A percentile compares a stretch with the other conserved stretches of the same genome.
These are phyloP conservation scores for Tachycineta bicolor DNA, from an alignment of 2,113 vertebrate species.

Conservation along the genomic window DNA sequence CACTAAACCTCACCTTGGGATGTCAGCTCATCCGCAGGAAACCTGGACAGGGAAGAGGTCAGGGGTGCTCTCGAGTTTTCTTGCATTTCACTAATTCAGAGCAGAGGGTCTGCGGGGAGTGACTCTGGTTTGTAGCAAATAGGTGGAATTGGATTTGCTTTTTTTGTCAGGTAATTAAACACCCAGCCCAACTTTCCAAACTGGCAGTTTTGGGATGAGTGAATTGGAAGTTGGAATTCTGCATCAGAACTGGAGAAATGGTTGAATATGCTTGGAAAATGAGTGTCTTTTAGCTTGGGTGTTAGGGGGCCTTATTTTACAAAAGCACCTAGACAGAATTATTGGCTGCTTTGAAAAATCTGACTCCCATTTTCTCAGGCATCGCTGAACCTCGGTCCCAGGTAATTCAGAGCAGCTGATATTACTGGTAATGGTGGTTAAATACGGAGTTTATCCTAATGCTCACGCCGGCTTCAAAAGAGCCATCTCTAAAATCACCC, in stretches of 20 bases:
- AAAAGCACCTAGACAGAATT: not conserved
- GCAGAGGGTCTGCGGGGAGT: not conserved
- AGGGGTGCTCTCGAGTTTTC: not conserved
- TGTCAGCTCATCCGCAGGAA: not conserved
- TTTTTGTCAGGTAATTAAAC: not conserved
- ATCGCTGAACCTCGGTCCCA: not conserved
- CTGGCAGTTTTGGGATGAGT: not conserved
- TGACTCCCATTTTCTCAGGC: not conserved
- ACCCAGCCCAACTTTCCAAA: not conserved
- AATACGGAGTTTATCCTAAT: not conserved
- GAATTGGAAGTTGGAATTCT: not conserved
- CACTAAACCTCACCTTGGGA: rapidly evolving
- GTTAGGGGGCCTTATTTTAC: not conserved
- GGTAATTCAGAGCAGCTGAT: not conserved
- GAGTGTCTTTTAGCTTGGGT: not conserved
- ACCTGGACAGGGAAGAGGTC: not conserved
- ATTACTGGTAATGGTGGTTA: not conserved
- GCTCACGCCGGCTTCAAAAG: not conserved
- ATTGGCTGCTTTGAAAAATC: not conserved
- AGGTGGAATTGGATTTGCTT: not conserved
- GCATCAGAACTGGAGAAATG: not conserved
- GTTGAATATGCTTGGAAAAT: not conserved
- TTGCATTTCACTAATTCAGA: not conserved
- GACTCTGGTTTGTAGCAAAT: not conserved
- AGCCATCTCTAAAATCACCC: not conserved